phyloP scores from a whole-genome alignment of 2,888 invertebrate genomes.

The Allygus modestus region DNA sequence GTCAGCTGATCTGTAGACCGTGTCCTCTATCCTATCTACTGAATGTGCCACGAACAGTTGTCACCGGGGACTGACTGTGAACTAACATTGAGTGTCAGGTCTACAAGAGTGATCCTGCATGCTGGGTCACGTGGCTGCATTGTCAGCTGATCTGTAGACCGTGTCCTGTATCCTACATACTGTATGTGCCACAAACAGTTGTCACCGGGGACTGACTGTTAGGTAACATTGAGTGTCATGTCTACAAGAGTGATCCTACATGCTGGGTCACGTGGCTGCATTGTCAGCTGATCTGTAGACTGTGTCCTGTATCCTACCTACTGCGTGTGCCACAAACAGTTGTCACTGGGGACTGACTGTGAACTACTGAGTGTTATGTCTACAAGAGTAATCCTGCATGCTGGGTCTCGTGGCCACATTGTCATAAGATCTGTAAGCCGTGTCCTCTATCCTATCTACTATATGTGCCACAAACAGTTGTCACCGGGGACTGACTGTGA shows the following conservation, averaged over 20 bases:
- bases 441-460: neutral
- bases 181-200: neutral
- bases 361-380: neutral
- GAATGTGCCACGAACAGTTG: neutral
- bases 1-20: slow-evolving; percentile 7
- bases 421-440: neutral
- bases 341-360: neutral
- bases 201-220: too few relatives aligned
- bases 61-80: too few relatives aligned
- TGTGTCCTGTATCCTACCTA: neutral
- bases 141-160: neutral
- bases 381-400: neutral
- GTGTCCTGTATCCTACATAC: neutral
- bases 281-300: neutral
- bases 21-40: neutral
- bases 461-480: neutral
- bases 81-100: neutral
- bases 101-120: neutral
- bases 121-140: neutral
- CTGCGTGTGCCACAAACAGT: neutral
- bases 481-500: neutral
- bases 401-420: neutral
- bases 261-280: too few relatives aligned
- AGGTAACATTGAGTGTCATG: too few relatives aligned
- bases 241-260: too few relatives aligned